Evolutionary conservation across 2,888 invertebrate species (phyloP).

Genomic region (Eupithecia vulgata): DNA sequence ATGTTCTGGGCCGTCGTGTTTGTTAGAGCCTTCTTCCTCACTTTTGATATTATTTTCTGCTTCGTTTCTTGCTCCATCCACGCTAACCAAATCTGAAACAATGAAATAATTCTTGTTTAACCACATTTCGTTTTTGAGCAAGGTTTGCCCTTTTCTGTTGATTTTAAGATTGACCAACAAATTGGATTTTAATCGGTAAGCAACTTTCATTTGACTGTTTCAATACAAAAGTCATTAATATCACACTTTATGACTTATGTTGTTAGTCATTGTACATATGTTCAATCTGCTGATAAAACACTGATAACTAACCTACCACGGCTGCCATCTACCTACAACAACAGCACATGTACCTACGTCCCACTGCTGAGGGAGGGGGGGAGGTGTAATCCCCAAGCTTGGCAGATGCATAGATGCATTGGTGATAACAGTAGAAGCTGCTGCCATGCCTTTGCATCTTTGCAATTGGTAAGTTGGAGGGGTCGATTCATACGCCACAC

Average conservation of each 20-base stretch:
- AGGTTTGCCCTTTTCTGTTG: background rate
- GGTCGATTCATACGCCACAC: background rate
- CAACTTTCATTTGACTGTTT: background rate
- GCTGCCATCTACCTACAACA: background rate
- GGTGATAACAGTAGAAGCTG: too few species aligned
- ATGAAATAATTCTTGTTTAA: background rate
- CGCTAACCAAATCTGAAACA: conserved; percentile 22
- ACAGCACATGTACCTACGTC: background rate
- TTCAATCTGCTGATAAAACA: background rate
- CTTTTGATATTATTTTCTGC: conserved; percentile 20
- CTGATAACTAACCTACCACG: background rate
- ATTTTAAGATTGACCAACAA: background rate
- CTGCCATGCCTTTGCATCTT: too few species aligned
- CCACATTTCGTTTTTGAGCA: background rate
- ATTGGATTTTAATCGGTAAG: background rate
- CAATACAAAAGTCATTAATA: background rate
- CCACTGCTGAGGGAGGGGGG: background rate
- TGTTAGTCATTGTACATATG: background rate
- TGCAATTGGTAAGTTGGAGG: background rate
- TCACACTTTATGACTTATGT: background rate
- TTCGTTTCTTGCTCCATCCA: conserved; percentile 26
- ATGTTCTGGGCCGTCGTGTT: conserved; percentile 10
- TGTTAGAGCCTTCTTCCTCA: conserved; percentile 11
- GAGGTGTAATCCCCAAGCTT: background rate
- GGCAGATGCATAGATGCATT: too few species aligned